A percentile compares a stretch with the other conserved stretches of the same genome.
These are phyloP conservation scores for Cistogaster globosa DNA, from an alignment of 2,888 invertebrate genomes.

Conservation along the genomic window DNA sequence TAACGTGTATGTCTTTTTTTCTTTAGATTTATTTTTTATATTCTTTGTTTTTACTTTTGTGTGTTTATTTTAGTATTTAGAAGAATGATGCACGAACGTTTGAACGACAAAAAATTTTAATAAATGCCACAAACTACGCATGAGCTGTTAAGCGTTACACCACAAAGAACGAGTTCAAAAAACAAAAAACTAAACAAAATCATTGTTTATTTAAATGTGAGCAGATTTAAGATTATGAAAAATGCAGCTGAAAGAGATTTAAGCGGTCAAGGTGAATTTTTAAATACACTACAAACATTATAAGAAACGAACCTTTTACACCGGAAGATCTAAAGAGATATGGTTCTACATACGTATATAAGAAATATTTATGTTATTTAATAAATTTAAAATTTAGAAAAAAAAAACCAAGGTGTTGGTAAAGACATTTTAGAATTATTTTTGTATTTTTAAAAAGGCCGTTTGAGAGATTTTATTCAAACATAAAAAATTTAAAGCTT, in stretches of 20 bases:
- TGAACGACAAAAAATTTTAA: constrained; percentile 11
- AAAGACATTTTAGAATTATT: too few species aligned
- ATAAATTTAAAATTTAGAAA: too few species aligned
- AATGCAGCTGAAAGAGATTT: constrained; percentile 11
- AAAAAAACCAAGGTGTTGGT: too few species aligned
- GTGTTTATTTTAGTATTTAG: constrained; percentile 24
- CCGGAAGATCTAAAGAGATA: too few species aligned
- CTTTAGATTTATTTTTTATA: constrained; percentile 19
- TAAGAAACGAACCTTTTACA: neutral
- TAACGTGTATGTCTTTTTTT: constrained; percentile 62
- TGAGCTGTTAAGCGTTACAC: constrained; percentile 58
- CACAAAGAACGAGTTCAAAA: constrained; percentile 56
- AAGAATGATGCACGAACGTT: constrained; percentile 32
- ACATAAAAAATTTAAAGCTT: too few species aligned
- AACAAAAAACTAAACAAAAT: constrained; percentile 34
- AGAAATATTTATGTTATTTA: too few species aligned
- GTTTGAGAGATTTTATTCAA: too few species aligned
- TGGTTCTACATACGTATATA: too few species aligned
- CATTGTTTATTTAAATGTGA: constrained; percentile 56
- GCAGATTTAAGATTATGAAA: constrained; percentile 47
- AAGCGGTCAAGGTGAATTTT: neutral
- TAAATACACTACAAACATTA: neutral
- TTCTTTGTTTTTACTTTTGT: constrained; percentile 5
- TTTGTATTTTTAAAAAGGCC: too few species aligned
- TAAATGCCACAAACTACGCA: constrained; percentile 65